phyloP scores from a whole-genome alignment of 30 jellyfish, hydroid and myxozoan genomes.

The Clytia hemisphaerica region DNA sequence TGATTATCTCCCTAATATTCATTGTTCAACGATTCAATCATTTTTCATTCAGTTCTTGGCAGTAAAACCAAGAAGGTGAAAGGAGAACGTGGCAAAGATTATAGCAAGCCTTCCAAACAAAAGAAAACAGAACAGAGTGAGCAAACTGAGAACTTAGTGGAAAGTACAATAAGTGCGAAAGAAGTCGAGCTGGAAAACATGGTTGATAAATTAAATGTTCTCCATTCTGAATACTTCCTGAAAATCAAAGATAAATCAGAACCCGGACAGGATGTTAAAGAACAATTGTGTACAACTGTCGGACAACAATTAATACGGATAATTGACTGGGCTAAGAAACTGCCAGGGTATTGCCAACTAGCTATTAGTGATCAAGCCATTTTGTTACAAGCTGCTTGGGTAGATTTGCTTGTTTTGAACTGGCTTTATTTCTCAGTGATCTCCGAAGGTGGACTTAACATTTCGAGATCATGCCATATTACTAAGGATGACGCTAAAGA shows the following conservation, averaged over 20 bases:
- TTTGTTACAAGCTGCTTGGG: slow-evolving; percentile 87
- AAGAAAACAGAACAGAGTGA: slow-evolving; percentile 51
- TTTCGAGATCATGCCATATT: slow-evolving; percentile 46
- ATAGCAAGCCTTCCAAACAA: slow-evolving; percentile 13
- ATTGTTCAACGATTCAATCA: neutral
- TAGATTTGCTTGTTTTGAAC: slow-evolving; percentile 69
- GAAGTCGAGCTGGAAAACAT: slow-evolving; percentile 74
- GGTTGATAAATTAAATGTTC: slow-evolving; percentile 29
- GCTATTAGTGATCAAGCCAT: slow-evolving; percentile 81
- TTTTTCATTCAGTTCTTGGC: slow-evolving; percentile 57
- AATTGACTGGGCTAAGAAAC: slow-evolving; percentile 90
- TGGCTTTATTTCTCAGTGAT: slow-evolving; percentile 63
- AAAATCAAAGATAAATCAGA: slow-evolving; percentile 4
- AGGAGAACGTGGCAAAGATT: slow-evolving; percentile 15
- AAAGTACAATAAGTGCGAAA: slow-evolving; percentile 45
- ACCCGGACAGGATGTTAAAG: slow-evolving; percentile 32
- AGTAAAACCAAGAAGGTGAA: slow-evolving; percentile 60
- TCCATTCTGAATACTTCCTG: slow-evolving; percentile 20
- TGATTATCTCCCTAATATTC: too few relatives aligned
- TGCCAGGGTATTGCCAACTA: slow-evolving; percentile 80
- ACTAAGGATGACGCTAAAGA: slow-evolving; percentile 21
- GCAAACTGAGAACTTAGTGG: slow-evolving; percentile 52
- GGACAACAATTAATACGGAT: slow-evolving; percentile 67
- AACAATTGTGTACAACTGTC: slow-evolving; percentile 46
- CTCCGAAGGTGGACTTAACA: slow-evolving; percentile 28